A percentile compares a stretch with the other conserved stretches of the same genome.
Conservation (phyloP, 2,113 vertebrate genomes). For the Vidua chalybeata region DNA sequence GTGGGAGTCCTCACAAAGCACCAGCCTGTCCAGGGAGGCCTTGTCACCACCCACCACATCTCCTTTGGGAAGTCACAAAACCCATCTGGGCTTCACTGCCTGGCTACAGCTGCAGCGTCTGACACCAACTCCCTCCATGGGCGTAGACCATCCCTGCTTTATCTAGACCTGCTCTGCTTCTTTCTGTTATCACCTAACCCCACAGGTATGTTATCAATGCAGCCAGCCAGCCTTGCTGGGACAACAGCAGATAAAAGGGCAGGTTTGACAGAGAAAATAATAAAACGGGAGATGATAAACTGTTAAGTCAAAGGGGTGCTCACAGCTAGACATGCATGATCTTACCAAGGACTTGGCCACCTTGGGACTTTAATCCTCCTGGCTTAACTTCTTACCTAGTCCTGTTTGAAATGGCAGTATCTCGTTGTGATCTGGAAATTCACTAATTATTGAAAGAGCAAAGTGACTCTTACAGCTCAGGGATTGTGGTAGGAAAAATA, state of each 20-base stretch:
- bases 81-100: background rate
- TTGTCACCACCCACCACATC: background rate
- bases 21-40: background rate
- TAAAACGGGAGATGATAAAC: background rate
- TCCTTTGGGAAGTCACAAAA: background rate
- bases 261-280: background rate
- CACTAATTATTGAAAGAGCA: background rate
- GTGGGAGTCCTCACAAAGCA: background rate
- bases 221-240: background rate
- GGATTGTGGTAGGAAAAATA: rapidly evolving
- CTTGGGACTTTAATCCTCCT: background rate
- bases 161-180: background rate
- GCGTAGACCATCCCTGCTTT: background rate
- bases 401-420: background rate
- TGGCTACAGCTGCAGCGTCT: background rate
- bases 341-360: background rate
- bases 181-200: background rate
- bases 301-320: background rate
- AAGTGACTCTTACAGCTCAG: background rate
- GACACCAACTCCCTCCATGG: background rate
- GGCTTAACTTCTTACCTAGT: background rate
- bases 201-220: background rate
- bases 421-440: background rate
- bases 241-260: background rate
- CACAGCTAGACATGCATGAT: background rate